A percentile compares a stretch with the other conserved stretches of the same genome.
Evolutionary conservation across 1,140 invertebrate species (phyloP).

Genomic region (Drosophila paulistorum): DNA sequence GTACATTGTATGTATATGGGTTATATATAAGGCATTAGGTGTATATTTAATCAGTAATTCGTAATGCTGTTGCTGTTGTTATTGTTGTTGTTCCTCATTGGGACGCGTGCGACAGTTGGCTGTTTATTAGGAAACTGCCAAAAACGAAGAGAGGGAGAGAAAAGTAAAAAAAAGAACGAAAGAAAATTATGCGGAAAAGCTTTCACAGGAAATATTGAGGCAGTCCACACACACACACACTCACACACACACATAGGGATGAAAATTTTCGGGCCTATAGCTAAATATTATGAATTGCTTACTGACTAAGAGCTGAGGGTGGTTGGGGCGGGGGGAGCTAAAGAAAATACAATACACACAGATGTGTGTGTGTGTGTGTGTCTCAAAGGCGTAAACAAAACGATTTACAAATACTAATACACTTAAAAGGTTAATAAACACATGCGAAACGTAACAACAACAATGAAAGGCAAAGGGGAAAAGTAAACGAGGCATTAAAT

Average conservation of each 20-base stretch:
- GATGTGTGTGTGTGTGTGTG: neutral
- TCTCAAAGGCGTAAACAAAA: constrained; percentile 37
- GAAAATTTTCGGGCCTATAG: constrained; percentile 10
- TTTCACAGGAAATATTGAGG: constrained; percentile 52
- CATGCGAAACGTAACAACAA: neutral
- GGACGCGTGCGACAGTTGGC: constrained; percentile 64
- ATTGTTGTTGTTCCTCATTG: constrained; percentile 23
- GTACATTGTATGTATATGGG: constrained; percentile 28
- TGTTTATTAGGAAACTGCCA: constrained; percentile 52
- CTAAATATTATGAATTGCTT: constrained; percentile 24
- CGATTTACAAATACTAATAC: constrained; percentile 49
- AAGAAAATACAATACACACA: neutral
- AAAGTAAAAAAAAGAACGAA: constrained; percentile 15
- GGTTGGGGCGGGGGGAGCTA: neutral
- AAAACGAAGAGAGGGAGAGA: constrained; percentile 8
- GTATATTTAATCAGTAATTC: constrained; percentile 77
- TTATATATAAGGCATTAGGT: constrained; percentile 50
- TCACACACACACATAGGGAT: neutral
- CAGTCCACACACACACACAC: constrained; percentile 32
- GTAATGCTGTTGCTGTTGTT: constrained; percentile 39
- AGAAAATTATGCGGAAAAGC: constrained; percentile 71
- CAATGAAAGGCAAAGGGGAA: neutral
- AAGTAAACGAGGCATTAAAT: neutral
- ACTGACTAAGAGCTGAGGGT: neutral
- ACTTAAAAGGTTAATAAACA: constrained; percentile 52